phyloP scores from a whole-genome alignment of 1,140 invertebrate species.

The Batillaria attramentaria region DNA sequence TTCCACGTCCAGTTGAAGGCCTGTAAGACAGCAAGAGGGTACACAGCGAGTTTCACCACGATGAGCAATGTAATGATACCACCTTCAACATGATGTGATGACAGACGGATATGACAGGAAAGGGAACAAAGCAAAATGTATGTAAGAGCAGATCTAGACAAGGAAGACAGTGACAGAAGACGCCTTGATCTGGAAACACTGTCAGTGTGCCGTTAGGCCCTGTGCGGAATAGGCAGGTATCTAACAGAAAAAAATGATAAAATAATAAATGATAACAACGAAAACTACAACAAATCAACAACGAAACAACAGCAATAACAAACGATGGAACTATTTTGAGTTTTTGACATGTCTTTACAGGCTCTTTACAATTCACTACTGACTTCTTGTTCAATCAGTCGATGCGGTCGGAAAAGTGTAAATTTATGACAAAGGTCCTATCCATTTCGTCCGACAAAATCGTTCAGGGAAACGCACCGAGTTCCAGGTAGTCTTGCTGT shows the following conservation, averaged over 20 bases:
- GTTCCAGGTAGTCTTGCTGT: not conserved
- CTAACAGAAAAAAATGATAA: no score
- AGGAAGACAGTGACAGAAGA: no score
- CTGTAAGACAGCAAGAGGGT: not conserved
- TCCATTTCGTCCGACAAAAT: not conserved
- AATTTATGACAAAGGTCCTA: not conserved
- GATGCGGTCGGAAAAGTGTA: not conserved
- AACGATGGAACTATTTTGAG: not conserved
- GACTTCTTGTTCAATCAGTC: not conserved
- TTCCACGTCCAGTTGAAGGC: slow-evolving; percentile 9
- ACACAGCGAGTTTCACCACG: not conserved
- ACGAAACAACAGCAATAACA: no score
- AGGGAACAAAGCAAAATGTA: no score
- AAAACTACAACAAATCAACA: no score
- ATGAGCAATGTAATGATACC: not conserved
- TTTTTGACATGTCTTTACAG: not conserved
- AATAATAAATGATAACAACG: no score
- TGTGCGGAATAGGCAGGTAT: no score
- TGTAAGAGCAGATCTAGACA: no score
- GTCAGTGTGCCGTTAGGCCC: no score
- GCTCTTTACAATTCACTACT: not conserved
- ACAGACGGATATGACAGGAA: no score
- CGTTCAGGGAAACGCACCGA: not conserved
- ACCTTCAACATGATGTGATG: not conserved
- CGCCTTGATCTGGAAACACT: no score